These are phyloP conservation scores for Catocala nupta DNA, from an alignment of 2,888 invertebrate species.

Conservation along the genomic window DNA sequence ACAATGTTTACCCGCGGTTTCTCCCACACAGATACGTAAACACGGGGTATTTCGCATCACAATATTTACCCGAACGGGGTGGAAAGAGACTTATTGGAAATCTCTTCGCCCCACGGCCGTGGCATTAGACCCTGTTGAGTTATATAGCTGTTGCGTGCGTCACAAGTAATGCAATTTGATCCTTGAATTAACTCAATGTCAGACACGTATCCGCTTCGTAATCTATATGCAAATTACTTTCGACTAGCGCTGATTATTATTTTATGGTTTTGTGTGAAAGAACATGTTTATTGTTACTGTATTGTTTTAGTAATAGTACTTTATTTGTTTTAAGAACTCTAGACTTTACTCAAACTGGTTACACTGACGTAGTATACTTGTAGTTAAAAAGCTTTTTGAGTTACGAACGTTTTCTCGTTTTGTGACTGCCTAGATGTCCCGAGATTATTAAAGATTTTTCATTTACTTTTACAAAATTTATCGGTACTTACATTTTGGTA, in stretches of 20 bases:
- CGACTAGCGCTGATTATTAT: not conserved
- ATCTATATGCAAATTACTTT: constrained; percentile 33
- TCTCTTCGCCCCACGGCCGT: constrained; percentile 46
- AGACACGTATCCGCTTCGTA: constrained; percentile 11
- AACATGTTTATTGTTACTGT: not conserved
- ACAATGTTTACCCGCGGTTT: constrained; percentile 36
- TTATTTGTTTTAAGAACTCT: too few relatives aligned
- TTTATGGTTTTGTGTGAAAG: not conserved
- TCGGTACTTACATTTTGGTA: too few relatives aligned
- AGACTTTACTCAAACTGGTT: too few relatives aligned
- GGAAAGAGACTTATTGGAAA: constrained; percentile 49
- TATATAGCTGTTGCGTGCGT: constrained; percentile 35
- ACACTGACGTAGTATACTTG: too few relatives aligned
- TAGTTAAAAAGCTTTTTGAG: too few relatives aligned
- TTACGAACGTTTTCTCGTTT: too few relatives aligned
- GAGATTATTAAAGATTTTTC: too few relatives aligned
- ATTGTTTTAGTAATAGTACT: too few relatives aligned
- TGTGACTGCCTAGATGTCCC: too few relatives aligned
- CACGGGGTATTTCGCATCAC: not conserved
- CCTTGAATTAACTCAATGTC: constrained; percentile 42
- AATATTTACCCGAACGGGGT: constrained; percentile 45
- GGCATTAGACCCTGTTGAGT: constrained; percentile 28
- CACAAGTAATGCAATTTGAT: constrained; percentile 48
- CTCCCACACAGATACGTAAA: not conserved
- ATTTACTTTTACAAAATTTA: too few relatives aligned